Evolutionary conservation across 2,888 invertebrate genomes (phyloP).

Genomic region (Resseliella maxima): DNA sequence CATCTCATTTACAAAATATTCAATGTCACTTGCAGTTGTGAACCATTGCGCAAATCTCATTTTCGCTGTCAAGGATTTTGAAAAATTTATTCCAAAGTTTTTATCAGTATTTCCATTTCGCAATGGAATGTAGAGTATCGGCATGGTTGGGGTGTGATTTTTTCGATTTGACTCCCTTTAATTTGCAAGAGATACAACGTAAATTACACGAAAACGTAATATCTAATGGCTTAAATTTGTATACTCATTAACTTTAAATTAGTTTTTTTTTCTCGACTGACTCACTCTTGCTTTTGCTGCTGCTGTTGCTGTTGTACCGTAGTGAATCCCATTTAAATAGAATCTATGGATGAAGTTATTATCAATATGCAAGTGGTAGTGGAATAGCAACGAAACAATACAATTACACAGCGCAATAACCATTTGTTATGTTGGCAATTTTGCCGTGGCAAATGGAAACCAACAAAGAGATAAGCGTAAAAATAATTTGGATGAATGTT

Average conservation of each 20-base stretch:
- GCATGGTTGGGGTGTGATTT: conserved; percentile 26
- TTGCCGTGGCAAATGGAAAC: conserved; percentile 53
- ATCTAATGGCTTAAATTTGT: conserved; percentile 49
- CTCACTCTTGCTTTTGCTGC: neutral
- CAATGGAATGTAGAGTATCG: neutral
- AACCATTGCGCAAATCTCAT: conserved; percentile 49
- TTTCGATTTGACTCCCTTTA: neutral
- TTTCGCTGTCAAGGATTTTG: conserved; percentile 3
- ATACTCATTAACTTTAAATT: conserved; percentile 51
- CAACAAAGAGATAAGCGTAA: conserved; percentile 48
- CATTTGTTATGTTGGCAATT: conserved; percentile 51
- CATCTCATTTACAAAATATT: neutral
- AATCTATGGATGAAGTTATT: conserved; percentile 53
- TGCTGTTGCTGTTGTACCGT: neutral
- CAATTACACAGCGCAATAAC: conserved; percentile 45
- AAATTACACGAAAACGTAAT: conserved; percentile 44
- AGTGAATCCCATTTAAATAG: conserved; percentile 35
- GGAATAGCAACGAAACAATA: conserved; percentile 37
- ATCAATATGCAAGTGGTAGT: conserved; percentile 40
- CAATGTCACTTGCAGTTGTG: conserved; percentile 1
- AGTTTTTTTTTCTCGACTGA: neutral
- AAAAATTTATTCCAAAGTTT: conserved; percentile 32
- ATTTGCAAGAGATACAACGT: neutral
- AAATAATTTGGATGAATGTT: conserved; percentile 53
- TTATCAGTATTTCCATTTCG: neutral